Percentiles rank a stretch among this genome's conserved stretches.
Conservation (phyloP, 1,140 invertebrate species). For the Euschistus heros region DNA sequence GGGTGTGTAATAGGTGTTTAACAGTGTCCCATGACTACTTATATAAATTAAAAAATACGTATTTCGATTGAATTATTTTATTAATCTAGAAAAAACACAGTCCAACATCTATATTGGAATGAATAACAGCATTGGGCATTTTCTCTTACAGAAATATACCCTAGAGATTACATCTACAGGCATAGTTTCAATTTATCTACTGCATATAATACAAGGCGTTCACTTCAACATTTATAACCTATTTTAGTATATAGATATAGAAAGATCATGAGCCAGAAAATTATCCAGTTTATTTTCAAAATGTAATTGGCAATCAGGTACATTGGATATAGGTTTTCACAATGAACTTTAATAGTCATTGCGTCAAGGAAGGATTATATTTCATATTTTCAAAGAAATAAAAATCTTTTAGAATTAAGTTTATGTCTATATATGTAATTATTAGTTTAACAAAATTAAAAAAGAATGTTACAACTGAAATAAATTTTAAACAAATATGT, state of each 20-base stretch:
- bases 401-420: too few relatives aligned
- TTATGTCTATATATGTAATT: too few relatives aligned
- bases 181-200: background rate
- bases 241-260: background rate
- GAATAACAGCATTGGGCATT: slow-evolving; percentile 2
- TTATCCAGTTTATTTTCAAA: slow-evolving; percentile 4
- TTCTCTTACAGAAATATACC: background rate
- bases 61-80: slow-evolving; percentile 1
- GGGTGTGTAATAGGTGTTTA: background rate
- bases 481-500: too few relatives aligned
- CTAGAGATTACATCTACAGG: background rate
- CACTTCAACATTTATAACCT: slow-evolving; percentile 3
- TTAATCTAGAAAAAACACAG: slow-evolving; percentile 7
- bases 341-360: too few relatives aligned
- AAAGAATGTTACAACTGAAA: too few relatives aligned
- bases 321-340: slow-evolving; percentile 1
- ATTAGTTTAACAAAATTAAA: too few relatives aligned
- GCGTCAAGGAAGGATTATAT: too few relatives aligned
- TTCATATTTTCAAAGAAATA: too few relatives aligned
- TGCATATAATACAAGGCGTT: slow-evolving; percentile 6
- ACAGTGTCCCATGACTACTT: background rate
- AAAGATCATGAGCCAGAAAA: slow-evolving; percentile 2
- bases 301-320: slow-evolving; percentile 7
- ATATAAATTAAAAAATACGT: background rate
- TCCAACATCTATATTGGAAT: slow-evolving; percentile 6